phyloP scores from a whole-genome alignment of 2,113 vertebrate species.

The Poeciliopsis turrubarensis region DNA sequence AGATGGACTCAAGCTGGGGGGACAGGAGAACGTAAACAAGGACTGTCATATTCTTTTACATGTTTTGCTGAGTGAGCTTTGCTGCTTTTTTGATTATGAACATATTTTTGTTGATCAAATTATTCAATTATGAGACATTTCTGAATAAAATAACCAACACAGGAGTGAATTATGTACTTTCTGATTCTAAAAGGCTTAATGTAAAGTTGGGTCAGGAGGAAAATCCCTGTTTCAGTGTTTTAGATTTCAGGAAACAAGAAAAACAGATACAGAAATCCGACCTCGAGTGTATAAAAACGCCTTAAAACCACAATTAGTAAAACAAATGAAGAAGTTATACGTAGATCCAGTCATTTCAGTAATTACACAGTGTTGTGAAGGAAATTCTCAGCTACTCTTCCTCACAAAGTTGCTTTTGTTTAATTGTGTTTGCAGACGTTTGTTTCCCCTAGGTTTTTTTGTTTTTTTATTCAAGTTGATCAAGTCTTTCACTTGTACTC shows the following conservation, averaged over 20 bases:
- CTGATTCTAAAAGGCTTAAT: background rate
- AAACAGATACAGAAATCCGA: background rate
- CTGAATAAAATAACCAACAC: background rate
- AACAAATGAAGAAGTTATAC: too few relatives aligned
- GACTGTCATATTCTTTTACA: conserved; percentile 37
- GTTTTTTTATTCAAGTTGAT: too few relatives aligned
- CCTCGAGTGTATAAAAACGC: background rate
- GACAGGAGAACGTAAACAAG: conserved; percentile 12
- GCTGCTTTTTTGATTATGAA: background rate
- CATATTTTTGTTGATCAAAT: background rate
- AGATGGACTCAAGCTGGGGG: conserved; percentile 17
- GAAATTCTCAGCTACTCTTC: too few relatives aligned
- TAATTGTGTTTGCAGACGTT: too few relatives aligned
- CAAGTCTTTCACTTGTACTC: too few relatives aligned
- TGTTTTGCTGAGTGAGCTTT: background rate
- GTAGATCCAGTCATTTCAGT: too few relatives aligned
- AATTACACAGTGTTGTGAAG: too few relatives aligned
- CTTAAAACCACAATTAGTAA: too few relatives aligned
- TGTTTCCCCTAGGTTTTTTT: too few relatives aligned
- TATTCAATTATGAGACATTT: background rate
- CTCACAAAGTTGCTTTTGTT: too few relatives aligned
- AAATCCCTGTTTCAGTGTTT: background rate
- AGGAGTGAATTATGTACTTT: background rate
- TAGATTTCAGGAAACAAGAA: background rate
- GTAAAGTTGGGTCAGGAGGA: background rate